These are phyloP conservation scores for Eciton burchellii DNA, from an alignment of 1,140 invertebrate species.

Conservation along the genomic window DNA sequence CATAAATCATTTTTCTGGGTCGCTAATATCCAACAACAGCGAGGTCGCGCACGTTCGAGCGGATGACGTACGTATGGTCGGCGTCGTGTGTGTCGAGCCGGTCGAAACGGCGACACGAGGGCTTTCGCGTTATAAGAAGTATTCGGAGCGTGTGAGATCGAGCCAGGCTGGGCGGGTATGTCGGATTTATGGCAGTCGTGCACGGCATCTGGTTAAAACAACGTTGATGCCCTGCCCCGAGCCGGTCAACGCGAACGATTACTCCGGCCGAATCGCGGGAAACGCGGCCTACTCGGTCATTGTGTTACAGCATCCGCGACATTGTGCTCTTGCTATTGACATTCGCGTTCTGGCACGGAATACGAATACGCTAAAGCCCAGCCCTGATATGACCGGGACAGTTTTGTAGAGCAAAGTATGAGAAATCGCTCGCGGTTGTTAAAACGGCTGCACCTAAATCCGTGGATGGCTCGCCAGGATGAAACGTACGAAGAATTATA, in stretches of 20 bases:
- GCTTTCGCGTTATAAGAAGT: constrained; percentile 79
- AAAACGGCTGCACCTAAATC: neutral
- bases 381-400: constrained; percentile 6
- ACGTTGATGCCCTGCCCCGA: constrained; percentile 60
- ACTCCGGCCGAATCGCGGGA: constrained; percentile 58
- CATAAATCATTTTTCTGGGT: constrained; percentile 70
- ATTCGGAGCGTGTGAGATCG: constrained; percentile 78
- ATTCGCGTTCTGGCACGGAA: constrained; percentile 46
- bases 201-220: constrained; percentile 81
- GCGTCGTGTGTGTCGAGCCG: neutral
- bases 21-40: constrained; percentile 48
- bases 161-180: constrained; percentile 78
- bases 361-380: constrained; percentile 35
- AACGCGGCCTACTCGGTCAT: constrained; percentile 45
- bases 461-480: too few species aligned
- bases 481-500: constrained; percentile 18
- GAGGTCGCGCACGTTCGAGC: constrained; percentile 16
- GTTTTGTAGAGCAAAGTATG: neutral
- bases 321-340: constrained; percentile 50
- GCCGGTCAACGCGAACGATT: constrained; percentile 68
- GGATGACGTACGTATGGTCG: constrained; percentile 33
- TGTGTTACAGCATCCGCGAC: constrained; percentile 42
- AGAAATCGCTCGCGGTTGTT: neutral
- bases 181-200: constrained; percentile 80
- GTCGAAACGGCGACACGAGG: constrained; percentile 75